These are phyloP conservation scores for Calycopis cecrops DNA, from an alignment of 1,140 invertebrate species.

Conservation along the genomic window DNA sequence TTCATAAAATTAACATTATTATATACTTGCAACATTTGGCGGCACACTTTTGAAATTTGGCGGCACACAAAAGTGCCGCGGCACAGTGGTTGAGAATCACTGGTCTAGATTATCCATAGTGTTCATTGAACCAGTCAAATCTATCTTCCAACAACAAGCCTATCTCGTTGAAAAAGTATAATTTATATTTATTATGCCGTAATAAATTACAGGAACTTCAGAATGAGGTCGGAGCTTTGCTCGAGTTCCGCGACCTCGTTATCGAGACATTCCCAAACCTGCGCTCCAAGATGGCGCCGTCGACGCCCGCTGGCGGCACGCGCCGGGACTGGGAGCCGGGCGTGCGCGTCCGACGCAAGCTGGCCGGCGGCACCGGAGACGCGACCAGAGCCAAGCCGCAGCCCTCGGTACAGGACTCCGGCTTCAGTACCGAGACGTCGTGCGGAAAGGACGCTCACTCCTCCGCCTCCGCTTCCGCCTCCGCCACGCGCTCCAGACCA, in stretches of 20 bases:
- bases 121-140: neutral
- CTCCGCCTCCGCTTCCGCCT: slow-evolving; percentile 59
- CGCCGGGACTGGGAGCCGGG: slow-evolving; percentile 85
- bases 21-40: too few species aligned
- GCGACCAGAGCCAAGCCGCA: slow-evolving; percentile 78
- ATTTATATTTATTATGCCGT: slow-evolving; percentile 1
- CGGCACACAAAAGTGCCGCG: too few species aligned
- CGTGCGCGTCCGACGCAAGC: slow-evolving; percentile 83
- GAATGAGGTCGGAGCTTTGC: slow-evolving; percentile 91
- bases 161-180: neutral
- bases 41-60: too few species aligned
- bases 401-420: slow-evolving; percentile 87
- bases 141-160: too few species aligned
- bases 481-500: slow-evolving; percentile 46
- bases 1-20: too few species aligned
- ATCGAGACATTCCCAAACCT: slow-evolving; percentile 94
- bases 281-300: slow-evolving; percentile 82
- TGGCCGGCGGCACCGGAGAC: slow-evolving; percentile 76
- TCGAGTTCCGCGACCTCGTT: slow-evolving; percentile 93
- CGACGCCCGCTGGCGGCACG: slow-evolving; percentile 62
- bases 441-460: slow-evolving; percentile 85
- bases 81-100: too few species aligned
- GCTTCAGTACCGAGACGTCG: slow-evolving; percentile 88
- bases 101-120: too few species aligned
- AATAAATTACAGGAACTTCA: slow-evolving; percentile 84